phyloP scores from a whole-genome alignment of 2,797 vertebrate species.

The Diceros bicornis region DNA sequence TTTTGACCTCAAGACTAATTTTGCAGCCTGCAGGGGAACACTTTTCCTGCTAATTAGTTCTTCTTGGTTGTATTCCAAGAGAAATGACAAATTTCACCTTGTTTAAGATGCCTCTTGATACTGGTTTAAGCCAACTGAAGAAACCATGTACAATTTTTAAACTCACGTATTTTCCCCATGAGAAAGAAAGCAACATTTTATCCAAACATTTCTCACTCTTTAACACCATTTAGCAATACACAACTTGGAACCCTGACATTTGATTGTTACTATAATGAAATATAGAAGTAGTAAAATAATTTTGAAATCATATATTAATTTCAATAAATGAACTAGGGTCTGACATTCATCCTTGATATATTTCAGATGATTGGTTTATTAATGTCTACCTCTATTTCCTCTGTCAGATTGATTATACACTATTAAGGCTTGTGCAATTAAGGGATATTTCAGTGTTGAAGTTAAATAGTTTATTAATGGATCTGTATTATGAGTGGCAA shows the following conservation, averaged over 20 bases:
- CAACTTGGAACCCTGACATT: neutral
- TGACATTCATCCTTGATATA: slow-evolving; percentile 68
- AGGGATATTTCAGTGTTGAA: slow-evolving; percentile 66
- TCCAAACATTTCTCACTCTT: slow-evolving; percentile 66
- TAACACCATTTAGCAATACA: slow-evolving; percentile 46
- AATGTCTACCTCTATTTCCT: slow-evolving; percentile 61
- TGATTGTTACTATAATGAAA: slow-evolving; percentile 70
- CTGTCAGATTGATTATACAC: slow-evolving; percentile 44
- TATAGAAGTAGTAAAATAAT: slow-evolving; percentile 47
- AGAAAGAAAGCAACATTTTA: slow-evolving; percentile 76
- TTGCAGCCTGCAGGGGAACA: slow-evolving; percentile 84
- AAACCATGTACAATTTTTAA: slow-evolving; percentile 77
- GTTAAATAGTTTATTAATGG: slow-evolving; percentile 72
- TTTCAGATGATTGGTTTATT: slow-evolving; percentile 67
- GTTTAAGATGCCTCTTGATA: slow-evolving; percentile 87
- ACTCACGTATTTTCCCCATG: slow-evolving; percentile 69
- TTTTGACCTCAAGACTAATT: slow-evolving; percentile 89
- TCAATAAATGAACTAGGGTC: slow-evolving; percentile 56
- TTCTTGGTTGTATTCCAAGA: slow-evolving; percentile 86
- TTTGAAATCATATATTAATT: slow-evolving; percentile 39
- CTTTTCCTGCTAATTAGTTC: slow-evolving; percentile 89
- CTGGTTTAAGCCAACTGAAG: slow-evolving; percentile 82
- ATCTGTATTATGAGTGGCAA: slow-evolving; percentile 45
- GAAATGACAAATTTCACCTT: slow-evolving; percentile 90
- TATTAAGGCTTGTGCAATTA: slow-evolving; percentile 58